Conservation (phyloP, 2,113 vertebrate species). For the Oryzias celebensis region DNA sequence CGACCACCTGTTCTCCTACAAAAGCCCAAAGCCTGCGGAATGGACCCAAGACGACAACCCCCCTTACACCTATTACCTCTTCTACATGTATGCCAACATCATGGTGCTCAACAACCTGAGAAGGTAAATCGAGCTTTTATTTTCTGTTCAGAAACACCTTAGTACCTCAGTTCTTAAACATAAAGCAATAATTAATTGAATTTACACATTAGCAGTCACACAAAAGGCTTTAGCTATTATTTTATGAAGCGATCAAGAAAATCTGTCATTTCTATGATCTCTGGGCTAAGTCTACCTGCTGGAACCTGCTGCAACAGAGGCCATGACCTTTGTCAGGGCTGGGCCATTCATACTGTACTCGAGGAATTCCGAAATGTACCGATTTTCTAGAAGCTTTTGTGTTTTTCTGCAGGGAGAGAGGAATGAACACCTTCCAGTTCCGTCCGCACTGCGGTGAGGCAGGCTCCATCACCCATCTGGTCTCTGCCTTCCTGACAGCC, state of each 20-base stretch:
- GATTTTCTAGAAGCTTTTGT: neutral
- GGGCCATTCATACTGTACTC: no score
- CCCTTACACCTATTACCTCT: conserved; percentile 96
- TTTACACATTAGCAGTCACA: no score
- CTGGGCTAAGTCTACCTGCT: no score
- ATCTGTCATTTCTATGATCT: no score
- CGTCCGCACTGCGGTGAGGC: conserved; percentile 97
- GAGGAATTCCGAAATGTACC: no score
- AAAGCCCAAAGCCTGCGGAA: conserved; percentile 89
- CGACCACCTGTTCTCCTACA: conserved; percentile 94
- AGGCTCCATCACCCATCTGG: conserved; percentile 95
- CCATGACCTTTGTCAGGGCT: no score
- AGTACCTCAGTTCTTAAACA: no score
- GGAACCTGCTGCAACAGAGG: no score
- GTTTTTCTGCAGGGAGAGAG: conserved; percentile 81
- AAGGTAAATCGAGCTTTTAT: conserved; percentile 79
- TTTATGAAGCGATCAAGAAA: no score
- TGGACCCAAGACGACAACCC: conserved; percentile 93
- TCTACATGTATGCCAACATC: conserved; percentile 98
- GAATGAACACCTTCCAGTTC: conserved; percentile 94
- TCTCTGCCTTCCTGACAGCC: conserved; percentile 93
- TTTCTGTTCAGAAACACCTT: no score
- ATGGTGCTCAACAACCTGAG: conserved; percentile 98
- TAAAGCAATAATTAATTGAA: no score
- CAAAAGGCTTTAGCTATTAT: no score